Conservation (phyloP, 2,888 invertebrate species). For the Himalopsyche anomala region DNA sequence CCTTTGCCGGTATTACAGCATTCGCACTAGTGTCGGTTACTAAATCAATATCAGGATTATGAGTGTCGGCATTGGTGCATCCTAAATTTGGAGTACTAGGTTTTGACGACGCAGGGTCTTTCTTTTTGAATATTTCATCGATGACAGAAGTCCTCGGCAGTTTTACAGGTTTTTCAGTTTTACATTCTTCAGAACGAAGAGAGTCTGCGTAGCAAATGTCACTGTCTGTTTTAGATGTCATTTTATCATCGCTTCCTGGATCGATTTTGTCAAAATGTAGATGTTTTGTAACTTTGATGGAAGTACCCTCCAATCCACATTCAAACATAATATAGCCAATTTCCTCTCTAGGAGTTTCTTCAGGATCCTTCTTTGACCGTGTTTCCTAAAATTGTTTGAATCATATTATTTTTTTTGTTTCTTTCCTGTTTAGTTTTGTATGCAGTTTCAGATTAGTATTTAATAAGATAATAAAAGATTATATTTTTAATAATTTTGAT, state of each 20-base stretch:
- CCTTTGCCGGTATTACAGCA: constrained; percentile 76
- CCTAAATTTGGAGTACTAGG: constrained; percentile 78
- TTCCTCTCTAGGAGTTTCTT: constrained; percentile 74
- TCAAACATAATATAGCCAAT: constrained; percentile 98
- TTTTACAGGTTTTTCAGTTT: constrained; percentile 69
- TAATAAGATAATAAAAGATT: neutral
- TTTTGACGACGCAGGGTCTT: constrained; percentile 78
- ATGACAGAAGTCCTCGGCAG: constrained; percentile 71
- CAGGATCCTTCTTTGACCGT: constrained; percentile 52
- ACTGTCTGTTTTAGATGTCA: constrained; percentile 70
- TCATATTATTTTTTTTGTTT: neutral
- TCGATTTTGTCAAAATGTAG: constrained; percentile 87
- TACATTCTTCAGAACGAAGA: constrained; percentile 74
- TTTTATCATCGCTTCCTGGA: constrained; percentile 78
- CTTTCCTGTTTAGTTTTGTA: neutral
- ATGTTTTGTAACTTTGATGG: constrained; percentile 84
- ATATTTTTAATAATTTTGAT: neutral
- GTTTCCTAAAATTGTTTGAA: constrained; percentile 62
- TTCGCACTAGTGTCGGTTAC: constrained; percentile 70
- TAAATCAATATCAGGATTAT: constrained; percentile 66
- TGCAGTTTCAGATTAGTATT: too few relatives aligned
- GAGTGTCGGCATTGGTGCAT: constrained; percentile 68
- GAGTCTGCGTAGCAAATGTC: constrained; percentile 74
- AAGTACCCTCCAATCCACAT: constrained; percentile 94
- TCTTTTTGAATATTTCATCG: constrained; percentile 75